Conservation (phyloP, 2,113 vertebrate genomes). For the Nothoprocta perdicaria region DNA sequence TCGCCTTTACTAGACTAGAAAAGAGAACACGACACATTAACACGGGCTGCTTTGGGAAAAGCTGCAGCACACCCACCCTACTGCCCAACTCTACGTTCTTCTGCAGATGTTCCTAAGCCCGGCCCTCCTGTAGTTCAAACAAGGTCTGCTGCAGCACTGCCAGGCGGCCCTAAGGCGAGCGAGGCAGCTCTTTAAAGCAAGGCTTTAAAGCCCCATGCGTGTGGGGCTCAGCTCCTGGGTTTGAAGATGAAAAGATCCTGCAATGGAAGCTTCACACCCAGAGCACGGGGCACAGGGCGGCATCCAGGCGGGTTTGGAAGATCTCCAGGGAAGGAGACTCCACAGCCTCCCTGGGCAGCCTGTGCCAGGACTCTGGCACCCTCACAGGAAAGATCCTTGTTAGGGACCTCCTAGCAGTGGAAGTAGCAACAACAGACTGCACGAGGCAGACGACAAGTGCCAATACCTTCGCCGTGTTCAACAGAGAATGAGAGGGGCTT, state of each 20-base stretch:
- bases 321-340: too few species aligned
- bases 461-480: neutral
- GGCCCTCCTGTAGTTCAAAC: neutral
- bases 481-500: neutral
- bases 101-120: neutral
- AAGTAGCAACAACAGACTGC: neutral
- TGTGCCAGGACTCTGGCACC: too few species aligned
- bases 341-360: too few species aligned
- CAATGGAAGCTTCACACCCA: neutral
- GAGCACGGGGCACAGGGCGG: too few species aligned
- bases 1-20: slow-evolving; percentile 77
- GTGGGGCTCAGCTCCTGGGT: too few species aligned
- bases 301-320: too few species aligned
- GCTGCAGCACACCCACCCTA: neutral
- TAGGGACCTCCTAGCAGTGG: neutral
- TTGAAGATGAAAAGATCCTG: neutral
- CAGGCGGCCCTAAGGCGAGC: neutral
- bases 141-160: neutral
- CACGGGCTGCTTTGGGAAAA: neutral
- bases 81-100: neutral
- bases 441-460: neutral
- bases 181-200: neutral
- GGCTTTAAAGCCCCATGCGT: neutral
- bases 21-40: slow-evolving; percentile 33
- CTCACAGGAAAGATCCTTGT: too few species aligned